phyloP scores from a whole-genome alignment of 2,797 vertebrate genomes.

The Enteromius argenteus region DNA sequence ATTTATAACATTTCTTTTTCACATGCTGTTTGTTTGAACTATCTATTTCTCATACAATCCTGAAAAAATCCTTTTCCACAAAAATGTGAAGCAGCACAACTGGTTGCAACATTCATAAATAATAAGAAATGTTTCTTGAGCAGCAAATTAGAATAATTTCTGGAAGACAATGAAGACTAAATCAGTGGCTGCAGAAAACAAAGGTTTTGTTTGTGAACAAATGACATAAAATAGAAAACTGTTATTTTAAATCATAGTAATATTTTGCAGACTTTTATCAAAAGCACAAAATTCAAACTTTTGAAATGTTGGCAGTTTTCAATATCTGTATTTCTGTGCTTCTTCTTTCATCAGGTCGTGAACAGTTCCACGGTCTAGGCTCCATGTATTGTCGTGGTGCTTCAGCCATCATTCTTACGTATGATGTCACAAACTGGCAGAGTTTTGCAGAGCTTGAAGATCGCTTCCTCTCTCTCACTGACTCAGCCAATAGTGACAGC shows the following conservation, averaged over 20 bases:
- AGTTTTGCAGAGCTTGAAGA: conserved; percentile 93
- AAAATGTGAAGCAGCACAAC: background rate
- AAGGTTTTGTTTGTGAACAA: background rate
- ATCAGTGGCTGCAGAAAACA: background rate
- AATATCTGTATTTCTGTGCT: conserved; percentile 6
- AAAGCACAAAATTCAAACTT: background rate
- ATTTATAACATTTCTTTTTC: background rate
- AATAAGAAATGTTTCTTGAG: background rate
- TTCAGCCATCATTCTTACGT: conserved; percentile 90
- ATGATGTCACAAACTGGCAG: conserved; percentile 91
- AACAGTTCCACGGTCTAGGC: conserved; percentile 95
- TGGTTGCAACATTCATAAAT: background rate
- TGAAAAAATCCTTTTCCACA: background rate
- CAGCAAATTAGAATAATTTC: background rate
- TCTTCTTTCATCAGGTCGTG: conserved; percentile 81
- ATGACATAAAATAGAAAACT: background rate
- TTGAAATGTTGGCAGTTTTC: background rate
- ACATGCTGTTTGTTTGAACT: background rate
- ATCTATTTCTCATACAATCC: background rate
- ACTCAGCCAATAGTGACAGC: conserved; percentile 90
- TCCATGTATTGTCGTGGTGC: conserved; percentile 97
- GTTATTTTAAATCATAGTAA: background rate
- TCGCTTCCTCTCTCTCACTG: conserved; percentile 91
- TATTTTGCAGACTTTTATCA: background rate
- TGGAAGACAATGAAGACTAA: background rate